Conservation (phyloP, 2,797 vertebrate species). For the Remorina albescens region DNA sequence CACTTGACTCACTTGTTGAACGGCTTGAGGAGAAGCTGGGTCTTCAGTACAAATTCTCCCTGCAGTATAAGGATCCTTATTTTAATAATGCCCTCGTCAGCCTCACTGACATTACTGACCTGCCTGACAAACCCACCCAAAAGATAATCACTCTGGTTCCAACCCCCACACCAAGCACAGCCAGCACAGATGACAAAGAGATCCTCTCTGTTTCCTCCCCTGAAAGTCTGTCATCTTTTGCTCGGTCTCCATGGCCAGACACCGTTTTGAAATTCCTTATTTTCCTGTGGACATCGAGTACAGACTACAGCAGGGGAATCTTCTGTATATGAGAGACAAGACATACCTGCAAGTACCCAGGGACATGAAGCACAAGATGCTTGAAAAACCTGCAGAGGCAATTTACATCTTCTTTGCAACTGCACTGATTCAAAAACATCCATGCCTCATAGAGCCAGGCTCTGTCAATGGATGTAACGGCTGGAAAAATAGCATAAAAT, state of each 20-base stretch:
- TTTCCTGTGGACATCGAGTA: background rate
- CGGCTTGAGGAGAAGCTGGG: too few species aligned
- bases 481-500: too few species aligned
- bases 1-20: slow-evolving; percentile 11
- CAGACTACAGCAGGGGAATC: background rate
- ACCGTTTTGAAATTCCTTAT: too few species aligned
- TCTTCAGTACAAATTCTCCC: too few species aligned
- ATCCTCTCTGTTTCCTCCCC: background rate
- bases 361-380: background rate
- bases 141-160: background rate
- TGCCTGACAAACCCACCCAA: background rate
- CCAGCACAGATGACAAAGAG: background rate
- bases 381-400: background rate
- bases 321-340: background rate
- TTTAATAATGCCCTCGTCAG: too few species aligned
- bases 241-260: too few species aligned
- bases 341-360: background rate
- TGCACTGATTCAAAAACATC: too few species aligned
- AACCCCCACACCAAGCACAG: background rate
- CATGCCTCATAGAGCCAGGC: too few species aligned
- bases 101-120: too few species aligned
- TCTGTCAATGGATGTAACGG: too few species aligned
- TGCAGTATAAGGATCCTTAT: too few species aligned
- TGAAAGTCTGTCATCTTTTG: background rate
- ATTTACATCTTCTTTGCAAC: background rate